A percentile compares a stretch with the other conserved stretches of the same genome.
These are phyloP conservation scores for Tachypleus tridentatus DNA, from an alignment of 1,140 invertebrate genomes.

Conservation along the genomic window DNA sequence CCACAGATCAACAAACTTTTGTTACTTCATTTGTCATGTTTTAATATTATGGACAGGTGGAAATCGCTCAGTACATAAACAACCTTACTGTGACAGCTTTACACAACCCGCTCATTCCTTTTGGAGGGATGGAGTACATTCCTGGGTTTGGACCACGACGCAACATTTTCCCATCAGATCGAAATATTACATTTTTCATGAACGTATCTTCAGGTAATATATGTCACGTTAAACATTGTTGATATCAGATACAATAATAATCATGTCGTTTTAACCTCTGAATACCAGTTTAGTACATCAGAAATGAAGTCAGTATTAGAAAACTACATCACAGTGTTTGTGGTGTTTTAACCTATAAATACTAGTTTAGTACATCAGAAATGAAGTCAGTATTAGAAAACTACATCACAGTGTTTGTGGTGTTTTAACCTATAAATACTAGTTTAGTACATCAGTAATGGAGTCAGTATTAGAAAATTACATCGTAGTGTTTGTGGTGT, in stretches of 20 bases:
- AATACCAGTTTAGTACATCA: neutral
- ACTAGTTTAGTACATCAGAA: neutral
- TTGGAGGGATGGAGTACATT: constrained; percentile 16
- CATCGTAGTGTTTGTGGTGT: too few relatives aligned
- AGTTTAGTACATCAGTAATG: too few relatives aligned
- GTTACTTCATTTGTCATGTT: constrained; percentile 6
- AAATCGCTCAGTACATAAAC: constrained; percentile 16
- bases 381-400: neutral
- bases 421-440: too few relatives aligned
- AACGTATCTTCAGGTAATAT: constrained; percentile 18
- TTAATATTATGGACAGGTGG: constrained; percentile 14
- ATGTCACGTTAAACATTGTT: constrained; percentile 2
- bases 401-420: too few relatives aligned
- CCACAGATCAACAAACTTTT: neutral
- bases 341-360: neutral
- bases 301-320: neutral
- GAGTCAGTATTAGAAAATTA: too few relatives aligned
- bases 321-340: neutral
- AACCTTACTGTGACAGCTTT: constrained; percentile 18
- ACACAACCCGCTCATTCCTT: constrained; percentile 11
- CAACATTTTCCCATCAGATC: constrained; percentile 20
- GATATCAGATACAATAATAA: neutral
- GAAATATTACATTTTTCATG: constrained; percentile 17
- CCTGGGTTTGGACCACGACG: constrained; percentile 20
- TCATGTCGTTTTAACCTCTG: neutral